Evolutionary conservation across 2,113 vertebrate species (phyloP).

Genomic region (Brachirus orientalis): DNA sequence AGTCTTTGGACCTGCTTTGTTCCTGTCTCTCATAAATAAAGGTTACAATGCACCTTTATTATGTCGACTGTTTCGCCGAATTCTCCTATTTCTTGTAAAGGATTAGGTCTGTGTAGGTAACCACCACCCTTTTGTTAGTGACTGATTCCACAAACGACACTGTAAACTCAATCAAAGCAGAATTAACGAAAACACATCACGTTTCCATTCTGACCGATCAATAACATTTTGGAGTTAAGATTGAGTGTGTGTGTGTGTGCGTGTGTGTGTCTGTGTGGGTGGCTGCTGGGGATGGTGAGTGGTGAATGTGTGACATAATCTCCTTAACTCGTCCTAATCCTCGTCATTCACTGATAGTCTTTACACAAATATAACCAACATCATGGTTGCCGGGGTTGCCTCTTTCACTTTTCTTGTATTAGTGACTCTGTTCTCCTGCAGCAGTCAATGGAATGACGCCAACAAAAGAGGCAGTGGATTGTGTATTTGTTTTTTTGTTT

Average conservation of each 20-base stretch:
- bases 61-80: fast-evolving
- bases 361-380: slow-evolving; percentile 87
- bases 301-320: slow-evolving; percentile 84
- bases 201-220: slow-evolving; percentile 17
- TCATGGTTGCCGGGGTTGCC: slow-evolving; percentile 83
- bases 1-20: slow-evolving; percentile 17
- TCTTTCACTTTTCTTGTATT: slow-evolving; percentile 82
- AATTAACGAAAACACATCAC: background rate
- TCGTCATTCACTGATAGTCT: slow-evolving; percentile 87
- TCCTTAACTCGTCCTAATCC: slow-evolving; percentile 87
- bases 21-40: slow-evolving; percentile 25
- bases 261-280: slow-evolving; percentile 53
- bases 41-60: slow-evolving; percentile 12
- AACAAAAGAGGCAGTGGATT: slow-evolving; percentile 81
- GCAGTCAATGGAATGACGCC: slow-evolving; percentile 82
- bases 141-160: background rate
- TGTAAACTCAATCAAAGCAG: background rate
- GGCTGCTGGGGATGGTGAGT: slow-evolving; percentile 72
- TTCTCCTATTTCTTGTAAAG: background rate
- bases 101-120: background rate
- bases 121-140: background rate
- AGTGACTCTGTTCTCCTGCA: slow-evolving; percentile 82
- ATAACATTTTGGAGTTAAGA: slow-evolving; percentile 35
- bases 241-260: slow-evolving; percentile 18
- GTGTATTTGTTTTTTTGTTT: slow-evolving; percentile 75